phyloP scores from a whole-genome alignment of 2,113 vertebrate genomes.

The Semnornis frantzii region DNA sequence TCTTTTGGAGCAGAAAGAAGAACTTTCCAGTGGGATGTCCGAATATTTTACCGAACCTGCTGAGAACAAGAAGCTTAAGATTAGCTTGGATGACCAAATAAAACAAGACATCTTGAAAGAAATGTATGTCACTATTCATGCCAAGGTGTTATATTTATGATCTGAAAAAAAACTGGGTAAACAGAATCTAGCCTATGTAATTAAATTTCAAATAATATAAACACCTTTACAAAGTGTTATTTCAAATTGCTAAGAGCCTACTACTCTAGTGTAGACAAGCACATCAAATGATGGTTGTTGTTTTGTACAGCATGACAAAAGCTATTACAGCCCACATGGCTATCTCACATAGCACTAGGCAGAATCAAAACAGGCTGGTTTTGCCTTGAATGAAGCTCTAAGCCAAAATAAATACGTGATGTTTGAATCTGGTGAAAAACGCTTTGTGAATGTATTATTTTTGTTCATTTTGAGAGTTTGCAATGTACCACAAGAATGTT shows the following conservation, averaged over 20 bases:
- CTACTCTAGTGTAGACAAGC: neutral
- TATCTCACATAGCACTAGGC: neutral
- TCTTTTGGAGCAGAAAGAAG: conserved; percentile 73
- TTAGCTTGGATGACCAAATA: conserved; percentile 35
- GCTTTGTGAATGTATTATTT: neutral
- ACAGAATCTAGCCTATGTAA: neutral
- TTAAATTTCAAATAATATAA: neutral
- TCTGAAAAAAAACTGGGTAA: neutral
- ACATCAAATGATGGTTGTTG: neutral
- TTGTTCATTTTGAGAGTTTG: conserved; percentile 1
- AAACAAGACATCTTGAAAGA: conserved; percentile 71
- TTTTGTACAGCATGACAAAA: neutral
- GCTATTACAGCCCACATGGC: neutral
- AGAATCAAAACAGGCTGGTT: conserved; percentile 20
- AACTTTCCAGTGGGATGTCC: conserved; percentile 72
- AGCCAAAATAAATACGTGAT: conserved; percentile 45
- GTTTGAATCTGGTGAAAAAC: neutral
- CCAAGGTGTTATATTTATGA: neutral
- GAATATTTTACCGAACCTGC: conserved; percentile 83
- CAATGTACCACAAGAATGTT: neutral
- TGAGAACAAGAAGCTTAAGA: conserved; percentile 35
- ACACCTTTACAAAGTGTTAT: neutral
- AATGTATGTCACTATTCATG: conserved; percentile 68
- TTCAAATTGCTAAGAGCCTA: neutral
- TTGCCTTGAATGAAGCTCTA: conserved; percentile 6